Base-by-base conservation (phyloP, 2,113 vertebrate species). In the Deroptyus accipitrinus region DNA sequence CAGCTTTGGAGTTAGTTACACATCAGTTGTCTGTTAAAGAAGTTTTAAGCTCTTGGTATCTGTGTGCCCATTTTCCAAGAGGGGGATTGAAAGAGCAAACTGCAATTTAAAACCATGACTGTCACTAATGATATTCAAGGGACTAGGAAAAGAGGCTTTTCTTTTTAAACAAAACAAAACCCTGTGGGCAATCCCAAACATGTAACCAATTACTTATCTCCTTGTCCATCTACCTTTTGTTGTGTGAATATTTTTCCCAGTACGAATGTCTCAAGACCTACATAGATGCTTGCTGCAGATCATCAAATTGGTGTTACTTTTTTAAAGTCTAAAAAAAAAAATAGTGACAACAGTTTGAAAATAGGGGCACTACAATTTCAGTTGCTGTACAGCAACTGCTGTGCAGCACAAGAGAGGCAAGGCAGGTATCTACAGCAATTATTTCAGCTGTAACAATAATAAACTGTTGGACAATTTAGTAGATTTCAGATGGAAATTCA, bases 241-340 rank as follows among this genome's bases (percentile, higher is more conserved):
- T 93, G 68, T 72, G 46, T 82, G 82, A 96, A 94, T 96, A 92
- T 91, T 97, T 97, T 96, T 96, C 95, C 83, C 93, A 96, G 76
- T 79, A 83, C 92, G 95, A 94, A 88, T 85, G 35, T 94, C 72
- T 94, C 89, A 87, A 97, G 92, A 86, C 31, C 74, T 92, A 81
- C 17, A 75, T 46, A 95, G 33, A 72, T 83, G 25, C 33, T 96
- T 93, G 74, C 59, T 81, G 77, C 42, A 91, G 63, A 96, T 96
- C 51, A 68, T 83, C 59, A 89, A 95, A 90, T 83, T 92, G 35
- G 23, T 83, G 24, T 83, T 80, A 59, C 51, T 77, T 57, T 61
- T 74, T 52, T 37, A 3, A 64, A 51, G 18, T 25, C 63, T 19
- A 61, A 46, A 82, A 73, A 85, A 85, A 42, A 83, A 39, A 74